Evolutionary conservation across 2,888 invertebrate species (phyloP).

Genomic region (Dioctria rufipes): DNA sequence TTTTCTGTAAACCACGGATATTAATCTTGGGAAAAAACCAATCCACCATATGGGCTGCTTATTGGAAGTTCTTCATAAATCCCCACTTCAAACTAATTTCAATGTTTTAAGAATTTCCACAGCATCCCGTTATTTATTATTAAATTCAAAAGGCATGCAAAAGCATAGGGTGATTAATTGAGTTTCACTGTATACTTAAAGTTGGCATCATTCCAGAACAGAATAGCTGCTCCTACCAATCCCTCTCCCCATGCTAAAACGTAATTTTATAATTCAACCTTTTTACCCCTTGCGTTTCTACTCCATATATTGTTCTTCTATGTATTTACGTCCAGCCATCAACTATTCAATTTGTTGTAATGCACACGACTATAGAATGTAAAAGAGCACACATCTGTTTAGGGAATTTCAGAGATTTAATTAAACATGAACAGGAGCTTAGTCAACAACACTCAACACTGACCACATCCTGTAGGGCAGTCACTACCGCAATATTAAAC

Average conservation of each 20-base stretch:
- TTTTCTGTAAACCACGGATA: no score
- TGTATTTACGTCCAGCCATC: not conserved
- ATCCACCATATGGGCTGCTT: no score
- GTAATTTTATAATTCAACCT: no score
- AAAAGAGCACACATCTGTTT: conserved; percentile 27
- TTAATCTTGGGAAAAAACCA: no score
- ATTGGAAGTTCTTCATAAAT: not conserved
- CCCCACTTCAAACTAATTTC: not conserved
- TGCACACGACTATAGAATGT: conserved; percentile 16
- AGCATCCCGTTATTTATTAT: not conserved
- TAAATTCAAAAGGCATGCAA: conserved; percentile 2
- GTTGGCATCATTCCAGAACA: conserved; percentile 28
- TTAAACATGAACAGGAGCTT: conserved; percentile 10
- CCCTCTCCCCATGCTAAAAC: not conserved
- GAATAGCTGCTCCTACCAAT: not conserved
- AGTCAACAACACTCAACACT: no score
- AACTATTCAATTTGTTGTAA: conserved; percentile 15
- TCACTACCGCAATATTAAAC: not conserved
- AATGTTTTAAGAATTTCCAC: conserved; percentile 19
- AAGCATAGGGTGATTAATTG: conserved; percentile 28
- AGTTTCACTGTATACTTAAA: conserved; percentile 29
- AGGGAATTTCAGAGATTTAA: conserved; percentile 43
- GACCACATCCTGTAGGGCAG: not conserved
- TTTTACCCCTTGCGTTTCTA: no score
- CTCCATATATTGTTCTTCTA: not conserved